Conservation (phyloP, 2,797 vertebrate species). For the Poecile montanus region DNA sequence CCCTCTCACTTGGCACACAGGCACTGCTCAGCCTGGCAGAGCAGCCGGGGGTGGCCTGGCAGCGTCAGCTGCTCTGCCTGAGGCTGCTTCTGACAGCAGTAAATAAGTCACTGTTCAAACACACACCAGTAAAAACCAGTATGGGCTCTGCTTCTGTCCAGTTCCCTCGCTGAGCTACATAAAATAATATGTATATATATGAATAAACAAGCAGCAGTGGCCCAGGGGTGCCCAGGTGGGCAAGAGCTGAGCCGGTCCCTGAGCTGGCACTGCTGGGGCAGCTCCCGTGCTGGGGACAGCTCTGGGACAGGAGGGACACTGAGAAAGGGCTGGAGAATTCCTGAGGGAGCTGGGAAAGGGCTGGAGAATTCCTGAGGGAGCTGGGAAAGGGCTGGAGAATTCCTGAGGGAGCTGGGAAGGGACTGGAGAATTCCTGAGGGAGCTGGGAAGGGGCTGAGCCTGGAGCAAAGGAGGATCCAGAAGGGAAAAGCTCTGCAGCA, state of each 20-base stretch:
- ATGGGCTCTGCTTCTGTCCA: rapidly evolving
- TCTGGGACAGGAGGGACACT: background rate
- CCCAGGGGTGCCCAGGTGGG: background rate
- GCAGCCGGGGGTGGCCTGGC: background rate
- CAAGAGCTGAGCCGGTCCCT: background rate
- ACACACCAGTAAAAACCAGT: background rate
- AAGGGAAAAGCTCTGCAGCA: too few species aligned
- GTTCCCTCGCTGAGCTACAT: background rate
- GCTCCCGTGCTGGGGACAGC: background rate
- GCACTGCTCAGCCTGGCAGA: background rate
- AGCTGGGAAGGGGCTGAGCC: background rate
- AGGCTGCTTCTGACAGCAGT: background rate
- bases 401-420: background rate
- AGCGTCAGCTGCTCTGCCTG: background rate
- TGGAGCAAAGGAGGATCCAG: background rate
- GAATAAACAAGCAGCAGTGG: background rate
- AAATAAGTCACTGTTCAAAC: background rate
- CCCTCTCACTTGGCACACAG: rapidly evolving
- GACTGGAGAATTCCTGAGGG: background rate
- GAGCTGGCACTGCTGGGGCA: background rate
- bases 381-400: background rate
- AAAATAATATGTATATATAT: too few species aligned
- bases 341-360: background rate
- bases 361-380: background rate
- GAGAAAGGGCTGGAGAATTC: background rate